phyloP scores from a whole-genome alignment of 2,113 vertebrate species.

The Pagrus major region DNA sequence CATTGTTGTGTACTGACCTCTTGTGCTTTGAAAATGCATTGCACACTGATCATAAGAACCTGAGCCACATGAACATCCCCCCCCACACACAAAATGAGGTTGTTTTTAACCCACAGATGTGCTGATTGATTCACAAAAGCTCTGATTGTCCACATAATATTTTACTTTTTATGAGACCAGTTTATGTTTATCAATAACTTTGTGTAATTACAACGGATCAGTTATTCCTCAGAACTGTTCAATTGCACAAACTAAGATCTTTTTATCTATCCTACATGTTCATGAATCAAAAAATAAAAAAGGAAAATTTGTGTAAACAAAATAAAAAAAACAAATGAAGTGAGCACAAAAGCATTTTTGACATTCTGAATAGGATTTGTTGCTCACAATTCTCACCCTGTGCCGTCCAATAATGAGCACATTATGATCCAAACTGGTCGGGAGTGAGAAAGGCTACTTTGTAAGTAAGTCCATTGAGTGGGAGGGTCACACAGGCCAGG shows the following conservation, averaged over 20 bases:
- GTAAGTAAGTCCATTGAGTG: constrained; percentile 81
- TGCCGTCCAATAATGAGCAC: constrained; percentile 74
- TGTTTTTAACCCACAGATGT: no score
- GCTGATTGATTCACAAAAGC: not conserved
- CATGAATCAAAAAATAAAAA: not conserved
- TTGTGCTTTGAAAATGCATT: constrained; percentile 53
- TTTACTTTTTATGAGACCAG: not conserved
- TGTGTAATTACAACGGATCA: not conserved
- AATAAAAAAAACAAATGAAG: constrained; percentile 34
- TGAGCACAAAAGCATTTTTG: constrained; percentile 69
- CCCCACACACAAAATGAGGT: not conserved
- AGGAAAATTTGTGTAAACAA: not conserved
- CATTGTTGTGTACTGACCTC: constrained; percentile 61
- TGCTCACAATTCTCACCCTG: constrained; percentile 61
- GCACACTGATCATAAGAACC: constrained; percentile 18
- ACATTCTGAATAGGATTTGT: constrained; percentile 65
- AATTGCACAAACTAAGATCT: not conserved
- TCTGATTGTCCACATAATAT: not conserved
- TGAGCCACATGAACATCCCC: not conserved
- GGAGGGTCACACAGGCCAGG: constrained; percentile 80
- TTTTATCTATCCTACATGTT: not conserved
- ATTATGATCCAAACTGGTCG: constrained; percentile 76
- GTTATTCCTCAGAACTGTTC: not conserved
- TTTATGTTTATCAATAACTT: not conserved
- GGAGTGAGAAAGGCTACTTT: constrained; percentile 82